These are phyloP conservation scores for Volucella inanis DNA, from an alignment of 2,888 invertebrate species.

Conservation along the genomic window DNA sequence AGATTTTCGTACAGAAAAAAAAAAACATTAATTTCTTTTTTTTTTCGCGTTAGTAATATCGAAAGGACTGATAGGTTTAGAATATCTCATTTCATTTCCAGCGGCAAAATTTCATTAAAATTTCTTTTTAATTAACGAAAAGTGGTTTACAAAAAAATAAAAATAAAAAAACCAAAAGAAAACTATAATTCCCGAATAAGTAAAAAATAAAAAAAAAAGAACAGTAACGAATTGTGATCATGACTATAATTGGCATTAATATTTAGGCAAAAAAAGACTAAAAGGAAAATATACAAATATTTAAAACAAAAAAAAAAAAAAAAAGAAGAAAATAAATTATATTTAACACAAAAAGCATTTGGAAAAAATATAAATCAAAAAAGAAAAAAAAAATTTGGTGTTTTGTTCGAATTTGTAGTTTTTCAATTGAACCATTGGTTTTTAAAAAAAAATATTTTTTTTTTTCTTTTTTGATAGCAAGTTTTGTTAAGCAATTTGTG, in stretches of 20 bases:
- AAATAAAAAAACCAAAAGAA: slow-evolving; percentile 45
- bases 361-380: slow-evolving; percentile 41
- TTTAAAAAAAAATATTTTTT: slow-evolving; percentile 22
- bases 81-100: slow-evolving; percentile 73
- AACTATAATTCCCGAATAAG: slow-evolving; percentile 69
- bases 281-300: slow-evolving; percentile 73
- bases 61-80: slow-evolving; percentile 79
- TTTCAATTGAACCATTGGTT: slow-evolving; percentile 37
- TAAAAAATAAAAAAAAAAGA: slow-evolving; percentile 52
- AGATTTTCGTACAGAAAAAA: slow-evolving; percentile 32
- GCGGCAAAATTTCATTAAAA: slow-evolving; percentile 61
- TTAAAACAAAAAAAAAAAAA: slow-evolving; percentile 63
- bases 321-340: slow-evolving; percentile 71
- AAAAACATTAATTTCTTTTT: slow-evolving; percentile 26
- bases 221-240: slow-evolving; percentile 74
- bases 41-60: slow-evolving; percentile 73
- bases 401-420: slow-evolving; percentile 20
- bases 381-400: slow-evolving; percentile 10
- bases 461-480: slow-evolving; percentile 44
- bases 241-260: slow-evolving; percentile 74
- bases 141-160: slow-evolving; percentile 28
- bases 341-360: slow-evolving; percentile 73
- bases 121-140: slow-evolving; percentile 57
- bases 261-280: slow-evolving; percentile 76
- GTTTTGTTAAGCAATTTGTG: slow-evolving; percentile 78